Evolutionary conservation across 2,113 vertebrate genomes (phyloP).

Genomic region (Tachycineta bicolor): DNA sequence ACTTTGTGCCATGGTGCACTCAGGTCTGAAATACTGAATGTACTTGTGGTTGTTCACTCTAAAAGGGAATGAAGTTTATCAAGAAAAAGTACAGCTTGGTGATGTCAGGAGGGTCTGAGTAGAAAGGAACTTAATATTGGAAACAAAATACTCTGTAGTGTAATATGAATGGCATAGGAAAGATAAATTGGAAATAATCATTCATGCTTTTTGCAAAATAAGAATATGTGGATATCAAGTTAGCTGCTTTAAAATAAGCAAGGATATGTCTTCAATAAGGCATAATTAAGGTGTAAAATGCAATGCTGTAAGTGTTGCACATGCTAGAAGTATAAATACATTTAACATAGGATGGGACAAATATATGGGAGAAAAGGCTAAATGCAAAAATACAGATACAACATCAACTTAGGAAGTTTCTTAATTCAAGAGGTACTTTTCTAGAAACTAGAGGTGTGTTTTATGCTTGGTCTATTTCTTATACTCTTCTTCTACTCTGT

Average conservation of each 20-base stretch:
- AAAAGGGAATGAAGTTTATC: background rate
- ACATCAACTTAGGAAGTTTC: background rate
- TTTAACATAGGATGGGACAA: background rate
- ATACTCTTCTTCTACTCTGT: background rate
- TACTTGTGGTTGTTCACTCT: background rate
- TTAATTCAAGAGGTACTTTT: background rate
- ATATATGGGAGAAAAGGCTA: background rate
- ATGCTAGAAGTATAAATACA: background rate
- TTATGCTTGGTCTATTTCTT: background rate
- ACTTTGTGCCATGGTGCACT: background rate
- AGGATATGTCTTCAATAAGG: background rate
- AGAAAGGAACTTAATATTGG: background rate
- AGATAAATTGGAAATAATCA: background rate
- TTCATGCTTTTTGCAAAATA: background rate
- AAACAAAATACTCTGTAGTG: background rate
- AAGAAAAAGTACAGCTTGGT: background rate
- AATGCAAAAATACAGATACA: background rate
- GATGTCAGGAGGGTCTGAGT: background rate
- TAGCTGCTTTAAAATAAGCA: background rate
- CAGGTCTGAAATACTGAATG: background rate
- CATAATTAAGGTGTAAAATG: background rate
- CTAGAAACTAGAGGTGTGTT: background rate
- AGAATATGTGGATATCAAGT: background rate
- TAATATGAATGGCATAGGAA: background rate
- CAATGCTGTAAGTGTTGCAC: background rate